Evolutionary conservation across 1,140 invertebrate species (phyloP).

Genomic region (Trichonephila clavipes): DNA sequence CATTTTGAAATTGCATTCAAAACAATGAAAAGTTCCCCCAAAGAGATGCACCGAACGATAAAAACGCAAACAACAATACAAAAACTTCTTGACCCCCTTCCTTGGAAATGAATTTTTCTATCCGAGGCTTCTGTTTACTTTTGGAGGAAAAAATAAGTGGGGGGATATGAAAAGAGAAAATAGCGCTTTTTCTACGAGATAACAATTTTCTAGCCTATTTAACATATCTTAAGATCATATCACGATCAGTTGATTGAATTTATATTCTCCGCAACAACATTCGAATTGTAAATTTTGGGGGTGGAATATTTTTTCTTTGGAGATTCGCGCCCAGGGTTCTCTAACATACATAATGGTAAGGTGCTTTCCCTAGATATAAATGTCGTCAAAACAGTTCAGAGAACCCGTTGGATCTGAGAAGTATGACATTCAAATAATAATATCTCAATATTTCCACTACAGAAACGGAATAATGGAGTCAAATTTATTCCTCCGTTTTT

Average conservation of each 20-base stretch:
- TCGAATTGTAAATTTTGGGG: background rate
- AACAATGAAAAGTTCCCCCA: background rate
- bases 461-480: background rate
- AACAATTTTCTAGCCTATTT: conserved; percentile 1
- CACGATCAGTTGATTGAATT: conserved; percentile 21
- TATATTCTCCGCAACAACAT: background rate
- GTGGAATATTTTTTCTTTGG: background rate
- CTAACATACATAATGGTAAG: background rate
- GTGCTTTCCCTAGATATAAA: background rate
- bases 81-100: background rate
- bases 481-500: background rate
- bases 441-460: background rate
- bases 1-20: background rate
- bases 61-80: background rate
- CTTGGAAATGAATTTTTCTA: background rate
- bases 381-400: background rate
- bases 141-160: background rate
- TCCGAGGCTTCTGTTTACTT: background rate
- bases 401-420: background rate
- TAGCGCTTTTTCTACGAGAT: background rate
- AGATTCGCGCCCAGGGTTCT: too few relatives aligned
- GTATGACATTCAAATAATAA: background rate
- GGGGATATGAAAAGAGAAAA: background rate
- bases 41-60: background rate
- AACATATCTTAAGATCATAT: conserved; percentile 27